Percentiles rank a stretch among this genome's conserved stretches.
Conservation (phyloP, 2,797 vertebrate species). For the Columba guinea region DNA sequence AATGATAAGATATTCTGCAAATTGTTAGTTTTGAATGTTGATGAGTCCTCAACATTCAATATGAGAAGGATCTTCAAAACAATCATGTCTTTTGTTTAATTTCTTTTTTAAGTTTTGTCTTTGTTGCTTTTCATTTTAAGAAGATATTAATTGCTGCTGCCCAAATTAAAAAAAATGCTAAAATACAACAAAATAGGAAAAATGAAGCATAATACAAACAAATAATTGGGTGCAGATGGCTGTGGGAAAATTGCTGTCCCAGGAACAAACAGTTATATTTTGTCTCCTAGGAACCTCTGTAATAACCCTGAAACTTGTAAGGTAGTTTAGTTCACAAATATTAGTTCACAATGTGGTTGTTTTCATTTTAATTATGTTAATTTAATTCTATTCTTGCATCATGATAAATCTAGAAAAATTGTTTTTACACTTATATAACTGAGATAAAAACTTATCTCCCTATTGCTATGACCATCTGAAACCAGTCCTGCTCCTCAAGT, state of each 20-base stretch:
- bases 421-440: neutral
- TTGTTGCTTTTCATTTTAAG: neutral
- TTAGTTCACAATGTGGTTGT: neutral
- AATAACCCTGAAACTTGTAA: neutral
- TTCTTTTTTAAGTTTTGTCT: neutral
- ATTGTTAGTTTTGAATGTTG: conserved; percentile 48
- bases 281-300: neutral
- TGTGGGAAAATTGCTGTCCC: neutral
- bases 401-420: neutral
- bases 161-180: neutral
- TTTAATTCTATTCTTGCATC: neutral
- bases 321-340: neutral
- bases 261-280: neutral
- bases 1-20: conserved; percentile 31
- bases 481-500: neutral
- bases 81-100: neutral
- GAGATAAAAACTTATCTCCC: neutral
- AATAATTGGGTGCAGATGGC: neutral
- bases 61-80: conserved; percentile 17
- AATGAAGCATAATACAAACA: neutral
- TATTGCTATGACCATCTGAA: neutral
- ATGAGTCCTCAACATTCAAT: conserved; percentile 23
- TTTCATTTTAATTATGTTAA: neutral
- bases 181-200: neutral
- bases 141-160: neutral